A percentile compares a stretch with the other conserved stretches of the same genome.
phyloP scores from a whole-genome alignment of 2,888 invertebrate genomes.

The Acrocyrtus sp. region DNA sequence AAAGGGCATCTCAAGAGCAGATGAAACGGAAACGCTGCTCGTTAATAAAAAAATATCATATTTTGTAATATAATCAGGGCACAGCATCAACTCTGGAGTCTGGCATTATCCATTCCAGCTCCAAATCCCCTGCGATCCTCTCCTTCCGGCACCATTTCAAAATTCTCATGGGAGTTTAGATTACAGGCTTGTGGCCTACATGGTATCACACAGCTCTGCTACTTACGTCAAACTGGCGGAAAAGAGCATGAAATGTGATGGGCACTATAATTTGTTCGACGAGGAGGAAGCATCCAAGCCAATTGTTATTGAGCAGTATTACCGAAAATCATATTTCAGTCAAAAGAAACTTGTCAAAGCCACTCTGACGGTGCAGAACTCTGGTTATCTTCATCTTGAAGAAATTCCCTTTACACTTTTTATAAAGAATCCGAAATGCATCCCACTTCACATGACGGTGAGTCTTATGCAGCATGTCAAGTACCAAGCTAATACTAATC shows the following conservation, averaged over 20 bases:
- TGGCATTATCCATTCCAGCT: constrained; percentile 48
- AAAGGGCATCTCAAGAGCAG: background rate
- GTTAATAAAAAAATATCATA: background rate
- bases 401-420: constrained; percentile 37
- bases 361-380: constrained; percentile 11
- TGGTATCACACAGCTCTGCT: constrained; percentile 37
- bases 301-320: constrained; percentile 39
- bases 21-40: background rate
- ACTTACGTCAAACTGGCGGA: constrained; percentile 45
- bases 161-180: constrained; percentile 40
- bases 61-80: constrained; percentile 23
- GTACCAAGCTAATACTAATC: constrained; percentile 33
- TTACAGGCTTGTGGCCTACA: constrained; percentile 41
- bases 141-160: constrained; percentile 43
- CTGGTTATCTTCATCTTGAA: constrained; percentile 33
- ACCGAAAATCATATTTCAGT: constrained; percentile 46
- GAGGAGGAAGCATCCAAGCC: constrained; percentile 34
- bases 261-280: constrained; percentile 40
- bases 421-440: constrained; percentile 38
- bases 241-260: constrained; percentile 38
- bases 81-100: constrained; percentile 45
- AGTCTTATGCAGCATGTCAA: constrained; percentile 30
- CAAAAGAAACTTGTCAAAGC: constrained; percentile 46
- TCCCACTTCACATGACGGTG: constrained; percentile 33
- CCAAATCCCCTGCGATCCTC: constrained; percentile 40